These are phyloP conservation scores for Clivina fossor DNA, from an alignment of 2,888 invertebrate genomes.

Conservation along the genomic window DNA sequence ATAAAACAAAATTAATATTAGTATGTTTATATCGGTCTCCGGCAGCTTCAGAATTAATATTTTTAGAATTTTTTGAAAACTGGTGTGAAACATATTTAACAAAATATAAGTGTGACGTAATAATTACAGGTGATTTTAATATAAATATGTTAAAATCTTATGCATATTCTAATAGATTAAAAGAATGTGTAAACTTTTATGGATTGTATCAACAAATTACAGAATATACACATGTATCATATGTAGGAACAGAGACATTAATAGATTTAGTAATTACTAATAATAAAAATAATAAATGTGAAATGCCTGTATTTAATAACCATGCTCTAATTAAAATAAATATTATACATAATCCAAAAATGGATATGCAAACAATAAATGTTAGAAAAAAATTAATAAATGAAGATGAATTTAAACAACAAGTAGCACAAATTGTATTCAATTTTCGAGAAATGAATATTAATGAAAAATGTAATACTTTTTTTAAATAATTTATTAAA, in stretches of 20 bases:
- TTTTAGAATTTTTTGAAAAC: slow-evolving; percentile 10
- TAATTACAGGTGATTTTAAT: neutral
- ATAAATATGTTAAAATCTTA: neutral
- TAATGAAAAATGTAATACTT: neutral
- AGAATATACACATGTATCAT: slow-evolving; percentile 3
- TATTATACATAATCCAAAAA: neutral
- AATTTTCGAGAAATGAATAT: neutral
- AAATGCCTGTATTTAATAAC: slow-evolving; percentile 12
- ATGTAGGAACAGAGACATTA: neutral
- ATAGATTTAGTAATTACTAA: slow-evolving; percentile 8
- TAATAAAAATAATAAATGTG: slow-evolving; percentile 1
- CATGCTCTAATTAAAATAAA: slow-evolving; percentile 11
- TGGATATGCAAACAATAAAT: neutral
- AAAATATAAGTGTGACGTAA: neutral
- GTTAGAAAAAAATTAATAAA: neutral
- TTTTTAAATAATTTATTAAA: neutral
- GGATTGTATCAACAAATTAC: slow-evolving; percentile 1
- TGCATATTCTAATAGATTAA: neutral
- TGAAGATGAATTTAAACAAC: neutral
- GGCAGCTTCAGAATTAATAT: neutral
- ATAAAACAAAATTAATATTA: neutral
- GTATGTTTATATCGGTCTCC: slow-evolving; percentile 12
- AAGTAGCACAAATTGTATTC: neutral
- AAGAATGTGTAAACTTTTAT: neutral
- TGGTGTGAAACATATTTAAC: slow-evolving; percentile 6